Evolutionary conservation across 2,888 invertebrate genomes (phyloP), one percentile per base, ranked within the genome.

Genomic region (Rotaria socialis): DNA sequence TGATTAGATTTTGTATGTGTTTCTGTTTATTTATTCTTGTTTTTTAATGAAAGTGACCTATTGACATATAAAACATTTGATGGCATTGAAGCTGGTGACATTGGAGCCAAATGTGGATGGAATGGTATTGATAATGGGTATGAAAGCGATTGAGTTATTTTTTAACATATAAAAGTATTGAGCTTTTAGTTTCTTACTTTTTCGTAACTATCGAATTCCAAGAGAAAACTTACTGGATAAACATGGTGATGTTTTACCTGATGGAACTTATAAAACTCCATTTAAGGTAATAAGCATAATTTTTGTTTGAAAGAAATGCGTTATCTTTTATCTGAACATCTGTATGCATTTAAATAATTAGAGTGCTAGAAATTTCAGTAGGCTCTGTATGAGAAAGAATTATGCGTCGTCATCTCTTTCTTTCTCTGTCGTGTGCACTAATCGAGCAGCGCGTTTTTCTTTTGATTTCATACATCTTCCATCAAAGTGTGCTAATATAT

Each of bases 41-140:
- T 14, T 35, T 52, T 50, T 11, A 50, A 52, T 84, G 43, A 8
- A 22, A 84, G 91, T 47, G 89, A 90, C 87, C 88, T 89, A 0
- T 87, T 87, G 50, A 90, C 89, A 5, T 88, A 90, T 55, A 87
- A 86, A 35, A 88, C 89, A 0, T 87, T 89, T 89, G 94, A 95
- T 0, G 96, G 96, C 0, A 93, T 97, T 0, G 93, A 93, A 0
- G 94, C 96, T 0, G 96, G 96, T 0, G 97, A 97, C 90, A 93
- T 97, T 92, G 97, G 97, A 0, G 95, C 95, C 90, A 97, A 97
- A 92, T 93, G 95, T 75, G 96, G 95, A 0, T 93, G 96, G 19
- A 96, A 97, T 91, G 96, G 96, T 5, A 91, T 97, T 74, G 97
- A 97, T 90, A 97, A 97, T 92, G 97, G 97, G 95, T 95, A 89